phyloP scores from a whole-genome alignment of 2,113 vertebrate genomes.

The Chaetodon trifascialis region DNA sequence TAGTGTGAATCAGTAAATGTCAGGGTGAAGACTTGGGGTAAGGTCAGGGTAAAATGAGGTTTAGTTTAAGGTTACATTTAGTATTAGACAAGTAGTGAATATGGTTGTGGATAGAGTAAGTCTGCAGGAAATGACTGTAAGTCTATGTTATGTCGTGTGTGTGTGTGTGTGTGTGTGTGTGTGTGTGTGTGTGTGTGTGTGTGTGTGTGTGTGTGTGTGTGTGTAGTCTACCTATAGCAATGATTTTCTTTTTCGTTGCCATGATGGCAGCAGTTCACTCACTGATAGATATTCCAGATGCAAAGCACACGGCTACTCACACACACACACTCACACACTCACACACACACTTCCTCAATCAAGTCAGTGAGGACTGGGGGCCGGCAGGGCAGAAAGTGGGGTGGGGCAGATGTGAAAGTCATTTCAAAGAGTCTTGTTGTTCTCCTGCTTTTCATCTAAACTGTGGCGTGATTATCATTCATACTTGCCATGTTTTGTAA shows the following conservation, averaged over 20 bases:
- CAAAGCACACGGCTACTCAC: background rate
- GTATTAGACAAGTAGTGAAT: too few species aligned
- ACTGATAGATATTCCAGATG: slow-evolving; percentile 58
- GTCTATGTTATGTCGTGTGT: too few species aligned
- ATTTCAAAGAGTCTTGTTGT: slow-evolving; percentile 58
- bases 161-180: background rate
- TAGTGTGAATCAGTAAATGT: too few species aligned
- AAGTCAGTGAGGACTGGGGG: slow-evolving; percentile 27
- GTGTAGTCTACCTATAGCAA: background rate
- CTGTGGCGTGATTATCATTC: slow-evolving; percentile 43
- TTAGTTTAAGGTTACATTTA: too few species aligned
- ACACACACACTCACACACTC: slow-evolving; percentile 18
- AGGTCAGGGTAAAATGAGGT: too few species aligned
- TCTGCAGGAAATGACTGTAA: too few species aligned
- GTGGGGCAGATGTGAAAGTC: slow-evolving; percentile 67
- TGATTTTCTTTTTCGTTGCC: slow-evolving; percentile 11
- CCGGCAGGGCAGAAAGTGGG: slow-evolving; percentile 37
- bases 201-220: background rate
- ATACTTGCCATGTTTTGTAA: slow-evolving; percentile 36
- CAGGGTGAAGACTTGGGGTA: too few species aligned
- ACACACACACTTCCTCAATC: slow-evolving; percentile 16
- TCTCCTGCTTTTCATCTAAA: slow-evolving; percentile 58
- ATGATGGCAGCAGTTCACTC: slow-evolving; percentile 12
- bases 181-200: background rate
- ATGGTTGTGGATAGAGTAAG: too few species aligned